Evolutionary conservation across 1,140 invertebrate species (phyloP), one percentile per base, ranked within the genome.

Genomic region (Bombus consobrinus): DNA sequence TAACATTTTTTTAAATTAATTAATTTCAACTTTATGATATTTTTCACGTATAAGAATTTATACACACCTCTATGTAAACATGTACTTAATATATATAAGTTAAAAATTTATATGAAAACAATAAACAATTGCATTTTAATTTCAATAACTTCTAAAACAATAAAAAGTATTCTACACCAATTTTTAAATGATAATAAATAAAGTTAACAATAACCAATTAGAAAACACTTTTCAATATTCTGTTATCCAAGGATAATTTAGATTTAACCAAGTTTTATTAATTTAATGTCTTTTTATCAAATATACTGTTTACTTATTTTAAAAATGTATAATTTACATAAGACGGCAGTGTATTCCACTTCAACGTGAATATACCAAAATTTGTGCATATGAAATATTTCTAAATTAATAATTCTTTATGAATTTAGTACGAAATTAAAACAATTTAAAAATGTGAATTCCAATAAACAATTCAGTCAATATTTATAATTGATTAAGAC

Each of bases 401-500:
- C 32, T 76, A 83, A 77, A 41, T 68, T 76, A 76, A 28, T 53
- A 68, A 83, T 28, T 5, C 1, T 57, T 57, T 22, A 57, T 22
- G 62, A 77, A 78, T 83, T 78, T 47, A 37, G 18, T 57, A 47
- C 2, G n/a, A 78, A 69, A 89, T 81, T 34, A 81, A 82, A 25
- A 18, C 74, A n/a, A 73, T 62, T 78, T 75, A 13, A 62, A 41
- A 34, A 85, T 77, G 71, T 88, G 78, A 88, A 71, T 77, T 80
- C n/a, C 80, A 83, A 62, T 83, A 87, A 88, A 78, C 71, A 47
- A 79, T 85, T 88, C 88, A 83, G 72, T 86, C 79, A 53, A 53
- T 88, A 79, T 90, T 85, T 90, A 88, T 90, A 83, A 90, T 90
- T 85, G 85, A 59, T 88, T 87, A 83, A 28, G 73, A 39, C 89